Evolutionary conservation across 2,797 vertebrate species (phyloP).

Genomic region (Eulemur mongoz): DNA sequence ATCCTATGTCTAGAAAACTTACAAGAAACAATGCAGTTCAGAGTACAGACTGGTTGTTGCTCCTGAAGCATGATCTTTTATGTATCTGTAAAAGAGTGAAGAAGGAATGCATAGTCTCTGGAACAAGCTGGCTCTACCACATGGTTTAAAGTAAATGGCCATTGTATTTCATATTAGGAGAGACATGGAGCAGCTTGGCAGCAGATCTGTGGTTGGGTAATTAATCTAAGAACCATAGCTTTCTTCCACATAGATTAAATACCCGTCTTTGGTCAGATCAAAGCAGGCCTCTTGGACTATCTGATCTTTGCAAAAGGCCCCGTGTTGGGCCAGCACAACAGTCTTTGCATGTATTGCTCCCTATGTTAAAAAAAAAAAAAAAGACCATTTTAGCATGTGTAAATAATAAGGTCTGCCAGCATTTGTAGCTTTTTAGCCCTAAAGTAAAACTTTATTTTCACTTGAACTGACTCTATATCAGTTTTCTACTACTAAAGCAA

Average conservation of each 20-base stretch:
- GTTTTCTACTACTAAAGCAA: slow-evolving; percentile 40
- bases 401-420: slow-evolving; percentile 43
- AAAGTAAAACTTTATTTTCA: slow-evolving; percentile 27
- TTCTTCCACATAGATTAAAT: slow-evolving; percentile 62
- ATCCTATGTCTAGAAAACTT: background rate
- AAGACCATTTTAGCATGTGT: background rate
- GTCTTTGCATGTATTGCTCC: slow-evolving; percentile 13
- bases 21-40: background rate
- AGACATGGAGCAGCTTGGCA: slow-evolving; percentile 59
- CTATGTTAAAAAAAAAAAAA: background rate
- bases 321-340: slow-evolving; percentile 45
- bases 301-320: slow-evolving; percentile 60
- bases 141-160: slow-evolving; percentile 46
- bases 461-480: background rate
- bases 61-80: background rate
- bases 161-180: slow-evolving; percentile 66
- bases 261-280: slow-evolving; percentile 63
- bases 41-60: background rate
- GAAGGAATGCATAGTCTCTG: slow-evolving; percentile 29
- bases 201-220: slow-evolving; percentile 57
- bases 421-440: background rate
- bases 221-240: slow-evolving; percentile 69
- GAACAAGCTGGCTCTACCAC: background rate
- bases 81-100: background rate
- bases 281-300: slow-evolving; percentile 47